Base-by-base conservation (phyloP, 1,140 invertebrate species). In the Danaus melanippus region DNA sequence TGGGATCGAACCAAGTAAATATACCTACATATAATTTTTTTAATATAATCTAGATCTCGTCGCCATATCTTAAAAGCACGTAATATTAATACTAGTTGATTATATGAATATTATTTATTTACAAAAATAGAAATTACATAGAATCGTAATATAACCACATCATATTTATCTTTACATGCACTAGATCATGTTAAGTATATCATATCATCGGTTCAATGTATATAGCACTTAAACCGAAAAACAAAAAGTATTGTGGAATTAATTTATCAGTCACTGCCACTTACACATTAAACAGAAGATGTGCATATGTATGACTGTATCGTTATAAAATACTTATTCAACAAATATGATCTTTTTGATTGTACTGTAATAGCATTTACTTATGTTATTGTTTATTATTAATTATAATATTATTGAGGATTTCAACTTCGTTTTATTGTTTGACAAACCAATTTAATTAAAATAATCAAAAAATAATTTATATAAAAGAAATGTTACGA, bases 51-150 rank as follows among this genome's bases (percentile, higher is more conserved):
- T 32, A 44, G 12, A 44, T 44, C 12, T 32, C 15, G 47, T 49
- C 47, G 10, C 21, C 6, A 17, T 49, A 10, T 12, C 12, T n/a
- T 41, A 49, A 10, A 40, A 49, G 21, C 21, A 32, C 21, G 6
- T 32, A 32, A 32, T 32, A 32, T 32, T 32, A 32, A 32, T 32
- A 32, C 21, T 32, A 32, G 21, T 32, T 32, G 21, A 32, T 32
- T 32, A 32, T 32, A 32, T 32, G 21, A 62, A 62, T 51, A 61
- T 62, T 54, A 61, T 67, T 72, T 72, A 72, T 72, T 72, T 72
- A 72, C 69, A 72, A 72, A 72, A 72, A 69, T 72, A 69, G 67
- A 72, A 72, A 67, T 69, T 46, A 63, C 56, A 58, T 43, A 55
- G 41, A 21, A 12, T 56, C 65, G 53, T 56, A 55, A 53, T 59